Evolutionary conservation across 2,888 invertebrate species (phyloP), one percentile per base, ranked within the genome.

Genomic region (Drosophila emarginata): DNA sequence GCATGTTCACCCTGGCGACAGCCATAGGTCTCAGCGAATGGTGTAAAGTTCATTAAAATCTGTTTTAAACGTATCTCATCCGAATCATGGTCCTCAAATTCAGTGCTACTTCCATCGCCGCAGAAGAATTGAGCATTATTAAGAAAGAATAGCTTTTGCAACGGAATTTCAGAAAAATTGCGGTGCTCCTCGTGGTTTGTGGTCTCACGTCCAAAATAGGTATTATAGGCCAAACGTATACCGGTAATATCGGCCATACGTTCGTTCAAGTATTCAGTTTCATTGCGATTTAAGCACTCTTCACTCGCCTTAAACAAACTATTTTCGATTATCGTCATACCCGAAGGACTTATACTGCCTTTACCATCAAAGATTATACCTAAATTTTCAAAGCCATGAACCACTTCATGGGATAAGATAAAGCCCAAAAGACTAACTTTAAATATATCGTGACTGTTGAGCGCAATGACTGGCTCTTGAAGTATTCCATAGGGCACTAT

Each of bases 81-180:
- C 0, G 77, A 1, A 58, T 90, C 91, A 61, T 91, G 91, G 6
- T 76, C 81, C 9, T 45, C 0, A 39, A 87, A 86, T 0, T 37
- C 54, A 0, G 18, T 3, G 1, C 23, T 2, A 0, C 23, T 4
- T 1, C 52, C 39, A 32, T 76, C 69, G 1, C 89, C 89, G 45
- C 91, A 91, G 51, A 91, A 91, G 57, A 90, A 89, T 21, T 91
- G 91, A 0, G 90, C 90, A 14, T 82, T 12, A 45, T 78, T 89
- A 0, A 90, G 74, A n/a, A 89, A 91, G 61, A 90, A 91, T 0
- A 87, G 59, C 5, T 81, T 73, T 14, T 76, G 71, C 4, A 72
- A 72, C 0, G 77, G 9, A 7, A 71, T 45, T 4, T 14, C n/a
- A 0, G 78, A 73, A 9, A 83, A 80, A 2, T 21, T 51, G 0